Conservation (phyloP, 2,113 vertebrate genomes). For the Rhizomys pruinosus region DNA sequence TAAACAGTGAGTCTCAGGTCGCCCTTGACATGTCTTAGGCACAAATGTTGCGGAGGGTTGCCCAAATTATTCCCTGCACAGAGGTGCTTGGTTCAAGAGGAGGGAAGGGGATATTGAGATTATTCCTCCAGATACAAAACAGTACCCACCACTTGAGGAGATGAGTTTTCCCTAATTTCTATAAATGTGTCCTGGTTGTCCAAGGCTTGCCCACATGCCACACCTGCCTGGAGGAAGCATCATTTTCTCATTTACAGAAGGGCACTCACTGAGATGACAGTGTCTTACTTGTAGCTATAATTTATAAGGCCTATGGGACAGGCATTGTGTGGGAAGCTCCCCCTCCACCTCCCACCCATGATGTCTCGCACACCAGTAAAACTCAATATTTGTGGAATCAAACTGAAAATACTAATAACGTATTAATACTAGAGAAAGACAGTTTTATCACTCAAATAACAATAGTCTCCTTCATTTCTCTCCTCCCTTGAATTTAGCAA, state of each 20-base stretch:
- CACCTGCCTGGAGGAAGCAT: not conserved
- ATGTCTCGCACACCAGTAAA: conserved; percentile 49
- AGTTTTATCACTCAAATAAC: conserved; percentile 74
- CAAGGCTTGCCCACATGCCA: conserved; percentile 8
- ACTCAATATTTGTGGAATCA: conserved; percentile 55
- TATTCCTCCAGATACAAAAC: not conserved
- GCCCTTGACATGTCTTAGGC: not conserved
- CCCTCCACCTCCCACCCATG: too few species aligned
- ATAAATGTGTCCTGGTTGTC: conserved; percentile 12
- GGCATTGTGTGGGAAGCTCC: conserved; percentile 8
- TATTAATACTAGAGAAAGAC: conserved; percentile 66
- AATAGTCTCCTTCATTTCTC: conserved; percentile 69
- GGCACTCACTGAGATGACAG: not conserved
- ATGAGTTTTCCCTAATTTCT: not conserved
- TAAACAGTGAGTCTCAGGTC: not conserved
- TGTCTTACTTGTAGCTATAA: conserved; percentile 46
- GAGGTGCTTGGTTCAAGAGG: not conserved
- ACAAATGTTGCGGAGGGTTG: not conserved
- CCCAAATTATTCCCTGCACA: not conserved
- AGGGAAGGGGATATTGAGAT: not conserved
- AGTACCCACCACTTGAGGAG: not conserved
- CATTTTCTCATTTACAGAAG: conserved; percentile 60
- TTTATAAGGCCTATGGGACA: conserved; percentile 42
- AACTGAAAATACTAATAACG: conserved; percentile 66
- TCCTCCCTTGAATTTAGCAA: conserved; percentile 59